A percentile compares a stretch with the other conserved stretches of the same genome.
phyloP scores from a whole-genome alignment of 2,113 vertebrate species.

The Macrotus californicus region DNA sequence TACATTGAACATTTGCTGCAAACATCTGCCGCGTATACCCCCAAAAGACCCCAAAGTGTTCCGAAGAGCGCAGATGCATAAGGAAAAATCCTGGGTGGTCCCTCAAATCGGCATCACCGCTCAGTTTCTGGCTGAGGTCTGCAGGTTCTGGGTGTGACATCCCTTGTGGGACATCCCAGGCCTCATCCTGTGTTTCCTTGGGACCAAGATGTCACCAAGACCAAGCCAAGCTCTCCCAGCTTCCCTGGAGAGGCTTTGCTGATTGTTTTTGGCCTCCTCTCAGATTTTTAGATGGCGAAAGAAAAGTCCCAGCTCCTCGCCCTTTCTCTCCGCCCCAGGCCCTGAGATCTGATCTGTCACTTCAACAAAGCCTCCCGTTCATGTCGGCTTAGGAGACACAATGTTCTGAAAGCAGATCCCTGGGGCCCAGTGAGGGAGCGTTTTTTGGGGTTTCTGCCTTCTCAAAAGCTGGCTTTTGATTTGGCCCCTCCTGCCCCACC shows the following conservation, averaged over 20 bases:
- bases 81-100: background rate
- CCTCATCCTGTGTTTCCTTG: background rate
- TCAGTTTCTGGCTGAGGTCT: background rate
- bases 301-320: background rate
- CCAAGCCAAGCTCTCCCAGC: background rate
- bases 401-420: slow-evolving; percentile 51
- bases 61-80: background rate
- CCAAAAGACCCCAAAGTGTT: background rate
- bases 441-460: slow-evolving; percentile 35
- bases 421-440: background rate
- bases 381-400: background rate
- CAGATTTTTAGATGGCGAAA: slow-evolving; percentile 14
- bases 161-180: background rate
- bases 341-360: slow-evolving; percentile 34
- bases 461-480: background rate
- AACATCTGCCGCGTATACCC: fast-evolving
- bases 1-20: background rate
- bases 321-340: background rate
- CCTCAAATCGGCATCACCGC: background rate
- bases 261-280: background rate
- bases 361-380: slow-evolving; percentile 47
- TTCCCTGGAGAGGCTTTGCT: background rate
- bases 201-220: background rate
- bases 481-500: background rate
- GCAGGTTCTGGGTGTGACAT: background rate